Evolutionary conservation across 2,797 vertebrate genomes (phyloP), one percentile per base, ranked within the genome.

Genomic region (Euphonia xanthogaster): DNA sequence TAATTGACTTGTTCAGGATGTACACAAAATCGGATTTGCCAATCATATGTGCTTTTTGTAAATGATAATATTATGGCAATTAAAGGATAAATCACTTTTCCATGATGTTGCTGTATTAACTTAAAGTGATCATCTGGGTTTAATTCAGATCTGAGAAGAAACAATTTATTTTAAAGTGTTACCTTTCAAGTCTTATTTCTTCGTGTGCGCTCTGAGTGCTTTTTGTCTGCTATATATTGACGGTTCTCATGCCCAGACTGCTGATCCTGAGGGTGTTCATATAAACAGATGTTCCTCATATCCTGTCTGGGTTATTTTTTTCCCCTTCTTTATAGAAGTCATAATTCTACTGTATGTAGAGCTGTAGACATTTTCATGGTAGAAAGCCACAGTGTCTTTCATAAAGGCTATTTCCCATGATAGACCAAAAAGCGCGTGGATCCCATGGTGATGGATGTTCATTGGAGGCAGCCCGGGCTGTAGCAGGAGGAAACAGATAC

Each of bases 41-140:
- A 78, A 93, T 95, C 88, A 95, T 95, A 96, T 87, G 65, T 86
- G 89, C 84, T 89, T 95, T 97, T 93, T 96, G 84, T 75, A 97
- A 97, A 96, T 87, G 87, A 96, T 94, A 95, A 92, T 93, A 87
- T 97, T 96, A 81, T 93, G 84, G 86, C 88, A 97, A 94, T 97
- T 96, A 97, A 96, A 97, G 88, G 74, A 75, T 96, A 95, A 97
- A 96, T 95, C 73, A 91, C 97, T 97, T 97, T 97, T 87, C 86
- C 45, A 44, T 20, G 22, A 55, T 94, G 90, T 88, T 95, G 90
- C 81, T 84, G 11, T 93, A 87, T 94, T 96, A 96, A 94, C 84
- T 78, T 85, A 71, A 96, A 97, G 94, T 83, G 95, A 96, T 97
- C 95, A 86, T 92, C 95, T 96, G 93, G 87, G 87, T 37, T 98